Conservation (phyloP, 2,113 vertebrate genomes). For the Eidolon helvum region DNA sequence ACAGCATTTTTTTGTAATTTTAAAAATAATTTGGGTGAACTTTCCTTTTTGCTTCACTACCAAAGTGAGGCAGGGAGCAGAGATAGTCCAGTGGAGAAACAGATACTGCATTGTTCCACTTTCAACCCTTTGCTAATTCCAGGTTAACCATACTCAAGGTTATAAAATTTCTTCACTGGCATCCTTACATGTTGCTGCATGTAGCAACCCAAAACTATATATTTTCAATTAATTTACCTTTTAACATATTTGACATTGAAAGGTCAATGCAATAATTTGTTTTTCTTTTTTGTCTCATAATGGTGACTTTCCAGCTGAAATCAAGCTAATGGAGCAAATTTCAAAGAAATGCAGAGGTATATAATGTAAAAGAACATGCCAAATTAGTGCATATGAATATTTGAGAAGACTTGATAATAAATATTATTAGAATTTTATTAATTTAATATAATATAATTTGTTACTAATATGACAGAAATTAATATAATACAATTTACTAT, state of each 20-base stretch:
- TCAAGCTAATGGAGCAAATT: not conserved
- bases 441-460: not conserved
- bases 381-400: not conserved
- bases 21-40: slow-evolving; percentile 27
- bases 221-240: slow-evolving; percentile 13
- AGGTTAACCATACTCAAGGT: not conserved
- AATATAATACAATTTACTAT: not conserved
- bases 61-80: not conserved
- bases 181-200: not conserved
- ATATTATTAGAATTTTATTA: slow-evolving; percentile 28
- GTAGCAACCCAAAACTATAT: not conserved
- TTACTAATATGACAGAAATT: not conserved
- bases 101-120: not conserved
- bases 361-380: not conserved
- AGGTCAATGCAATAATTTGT: not conserved
- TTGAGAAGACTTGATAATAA: slow-evolving; percentile 30
- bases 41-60: not conserved
- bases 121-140: not conserved
- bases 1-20: slow-evolving; percentile 63
- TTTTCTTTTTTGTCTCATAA: not conserved
- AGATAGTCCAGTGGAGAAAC: not conserved
- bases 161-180: not conserved
- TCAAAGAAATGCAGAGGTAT: not conserved
- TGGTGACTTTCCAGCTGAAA: not conserved
- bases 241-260: slow-evolving; percentile 46